Conservation (phyloP, 64 coral and sea anemone genomes). For the Porites lutea region DNA sequence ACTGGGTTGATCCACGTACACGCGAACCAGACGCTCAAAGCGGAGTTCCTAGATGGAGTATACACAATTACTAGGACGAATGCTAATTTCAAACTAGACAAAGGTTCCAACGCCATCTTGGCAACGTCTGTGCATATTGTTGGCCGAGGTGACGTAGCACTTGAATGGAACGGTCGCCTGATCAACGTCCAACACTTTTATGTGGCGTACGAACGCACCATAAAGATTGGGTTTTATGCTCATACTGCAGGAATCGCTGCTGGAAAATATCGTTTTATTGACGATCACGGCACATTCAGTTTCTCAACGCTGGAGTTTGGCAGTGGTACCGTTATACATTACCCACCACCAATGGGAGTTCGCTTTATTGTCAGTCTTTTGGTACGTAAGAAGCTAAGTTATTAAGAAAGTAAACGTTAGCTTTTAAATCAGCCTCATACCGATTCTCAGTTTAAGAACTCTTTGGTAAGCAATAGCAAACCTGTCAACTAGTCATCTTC, state of each 20-base stretch:
- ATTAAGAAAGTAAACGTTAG: not conserved
- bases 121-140: slow-evolving; percentile 93
- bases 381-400: slow-evolving; percentile 44
- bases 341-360: slow-evolving; percentile 95
- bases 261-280: slow-evolving; percentile 59
- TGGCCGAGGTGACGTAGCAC: slow-evolving; percentile 81
- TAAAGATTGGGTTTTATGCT: slow-evolving; percentile 79
- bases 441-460: too few species aligned
- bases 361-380: slow-evolving; percentile 92
- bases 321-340: slow-evolving; percentile 83
- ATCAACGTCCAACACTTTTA: slow-evolving; percentile 92
- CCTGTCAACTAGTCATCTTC: too few species aligned
- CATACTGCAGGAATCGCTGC: slow-evolving; percentile 81
- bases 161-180: slow-evolving; percentile 90
- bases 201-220: slow-evolving; percentile 80
- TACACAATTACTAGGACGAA: slow-evolving; percentile 94
- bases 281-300: slow-evolving; percentile 79
- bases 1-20: slow-evolving; percentile 94
- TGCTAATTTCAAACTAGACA: slow-evolving; percentile 89
- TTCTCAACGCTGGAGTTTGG: slow-evolving; percentile 97
- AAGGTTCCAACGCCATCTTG: slow-evolving; percentile 78
- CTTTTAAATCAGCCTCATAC: too few species aligned
- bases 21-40: slow-evolving; percentile 81
- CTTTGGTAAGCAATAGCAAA: too few species aligned
- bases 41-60: slow-evolving; percentile 84